A percentile compares a stretch with the other conserved stretches of the same genome.
phyloP scores from a whole-genome alignment of 1,140 invertebrate genomes.

The Drosophila ambigua region DNA sequence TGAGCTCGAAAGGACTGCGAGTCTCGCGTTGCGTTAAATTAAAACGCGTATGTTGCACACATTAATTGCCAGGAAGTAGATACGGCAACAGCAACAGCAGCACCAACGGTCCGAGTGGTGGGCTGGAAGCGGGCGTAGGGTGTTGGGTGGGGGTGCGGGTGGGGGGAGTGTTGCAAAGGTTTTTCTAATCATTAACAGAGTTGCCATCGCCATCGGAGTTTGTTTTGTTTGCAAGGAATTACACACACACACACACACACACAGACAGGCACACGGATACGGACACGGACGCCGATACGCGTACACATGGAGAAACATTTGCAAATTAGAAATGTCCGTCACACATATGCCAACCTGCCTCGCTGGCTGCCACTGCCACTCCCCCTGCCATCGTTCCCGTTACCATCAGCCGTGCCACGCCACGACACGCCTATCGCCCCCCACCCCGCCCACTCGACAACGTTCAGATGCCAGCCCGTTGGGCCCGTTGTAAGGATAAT shows the following conservation, averaged over 20 bases:
- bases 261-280: slow-evolving; percentile 3
- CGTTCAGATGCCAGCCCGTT: slow-evolving; percentile 33
- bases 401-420: neutral
- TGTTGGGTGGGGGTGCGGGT: neutral
- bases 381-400: neutral
- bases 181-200: slow-evolving; percentile 83
- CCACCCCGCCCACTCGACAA: neutral
- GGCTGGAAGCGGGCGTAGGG: neutral
- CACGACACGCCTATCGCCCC: neutral
- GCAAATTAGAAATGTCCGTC: slow-evolving; percentile 83
- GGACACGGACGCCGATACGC: slow-evolving; percentile 11
- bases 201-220: slow-evolving; percentile 52
- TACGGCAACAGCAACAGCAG: slow-evolving; percentile 38
- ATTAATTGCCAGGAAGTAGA: slow-evolving; percentile 79
- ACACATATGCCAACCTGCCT: slow-evolving; percentile 44
- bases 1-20: slow-evolving; percentile 25
- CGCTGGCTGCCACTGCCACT: neutral
- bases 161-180: slow-evolving; percentile 50
- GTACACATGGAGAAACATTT: slow-evolving; percentile 43
- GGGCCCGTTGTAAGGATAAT: slow-evolving; percentile 69
- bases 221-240: slow-evolving; percentile 57
- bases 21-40: slow-evolving; percentile 72
- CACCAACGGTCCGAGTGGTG: slow-evolving; percentile 31
- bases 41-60: slow-evolving; percentile 81
- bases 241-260: slow-evolving; percentile 26